phyloP scores from a whole-genome alignment of 2,797 vertebrate species.

The Scleropages formosus region DNA sequence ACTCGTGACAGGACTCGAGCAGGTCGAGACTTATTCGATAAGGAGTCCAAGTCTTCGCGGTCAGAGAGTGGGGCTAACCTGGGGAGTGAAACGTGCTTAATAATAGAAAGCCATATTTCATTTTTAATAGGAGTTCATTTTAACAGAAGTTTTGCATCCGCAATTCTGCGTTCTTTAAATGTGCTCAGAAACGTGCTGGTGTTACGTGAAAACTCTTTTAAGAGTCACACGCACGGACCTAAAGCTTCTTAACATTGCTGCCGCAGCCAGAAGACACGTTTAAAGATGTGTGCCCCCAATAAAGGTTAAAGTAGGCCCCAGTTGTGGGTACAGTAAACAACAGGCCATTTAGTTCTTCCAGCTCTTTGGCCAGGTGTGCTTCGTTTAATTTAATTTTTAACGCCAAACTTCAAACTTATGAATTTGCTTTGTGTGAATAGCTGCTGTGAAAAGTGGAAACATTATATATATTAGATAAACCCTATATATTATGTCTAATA shows the following conservation, averaged over 20 bases:
- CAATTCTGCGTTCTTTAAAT: not conserved
- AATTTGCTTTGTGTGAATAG: too few species aligned
- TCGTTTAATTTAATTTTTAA: constrained; percentile 16
- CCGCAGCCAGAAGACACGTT: constrained; percentile 7
- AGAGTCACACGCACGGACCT: not conserved
- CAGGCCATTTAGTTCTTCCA: not conserved
- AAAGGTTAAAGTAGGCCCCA: not conserved
- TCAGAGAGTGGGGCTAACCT: too few species aligned
- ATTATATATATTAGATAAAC: too few species aligned
- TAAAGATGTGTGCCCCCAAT: constrained; percentile 27
- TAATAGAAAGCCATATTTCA: too few species aligned
- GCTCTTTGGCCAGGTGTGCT: constrained; percentile 3
- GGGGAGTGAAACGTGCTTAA: too few species aligned
- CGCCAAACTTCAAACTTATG: not conserved
- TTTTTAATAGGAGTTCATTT: too few species aligned
- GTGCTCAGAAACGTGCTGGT: not conserved
- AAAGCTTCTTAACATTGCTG: constrained; percentile 6
- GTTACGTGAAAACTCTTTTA: not conserved
- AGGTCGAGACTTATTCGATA: too few species aligned
- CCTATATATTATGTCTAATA: too few species aligned
- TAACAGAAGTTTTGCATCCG: too few species aligned
- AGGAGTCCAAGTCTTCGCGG: too few species aligned
- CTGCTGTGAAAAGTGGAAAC: too few species aligned
- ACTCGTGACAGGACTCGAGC: too few species aligned
- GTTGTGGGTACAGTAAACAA: constrained; percentile 22